These are phyloP conservation scores for Furcula furcula DNA, from an alignment of 2,888 invertebrate genomes.

Conservation along the genomic window DNA sequence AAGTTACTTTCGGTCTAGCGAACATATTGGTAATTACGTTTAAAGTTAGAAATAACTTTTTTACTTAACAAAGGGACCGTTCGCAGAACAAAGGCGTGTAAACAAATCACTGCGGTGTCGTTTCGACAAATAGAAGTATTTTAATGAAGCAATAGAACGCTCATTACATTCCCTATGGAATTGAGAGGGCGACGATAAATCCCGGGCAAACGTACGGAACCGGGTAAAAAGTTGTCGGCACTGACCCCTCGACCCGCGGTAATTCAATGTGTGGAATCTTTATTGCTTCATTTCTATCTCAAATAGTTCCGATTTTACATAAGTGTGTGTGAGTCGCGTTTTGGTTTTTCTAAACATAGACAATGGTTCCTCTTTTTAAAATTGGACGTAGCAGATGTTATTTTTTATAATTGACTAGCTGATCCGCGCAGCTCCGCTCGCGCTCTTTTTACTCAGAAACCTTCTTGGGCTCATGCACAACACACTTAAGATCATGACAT, in stretches of 20 bases:
- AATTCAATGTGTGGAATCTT: not conserved
- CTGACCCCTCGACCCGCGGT: slow-evolving; percentile 27
- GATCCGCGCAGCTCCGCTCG: no score
- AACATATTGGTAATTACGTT: no score
- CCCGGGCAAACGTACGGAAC: slow-evolving; percentile 39
- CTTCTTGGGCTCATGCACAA: no score
- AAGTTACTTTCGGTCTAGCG: no score
- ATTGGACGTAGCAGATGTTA: no score
- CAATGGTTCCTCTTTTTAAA: no score
- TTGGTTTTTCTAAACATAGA: no score
- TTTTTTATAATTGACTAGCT: no score
- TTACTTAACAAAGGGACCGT: slow-evolving; percentile 29
- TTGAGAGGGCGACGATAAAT: slow-evolving; percentile 23
- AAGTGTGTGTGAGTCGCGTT: no score
- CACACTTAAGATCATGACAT: no score
- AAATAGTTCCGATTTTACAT: no score
- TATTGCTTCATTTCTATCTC: slow-evolving; percentile 1
- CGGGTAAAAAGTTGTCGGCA: slow-evolving; percentile 48
- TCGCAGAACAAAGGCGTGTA: slow-evolving; percentile 44
- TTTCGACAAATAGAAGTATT: slow-evolving; percentile 66
- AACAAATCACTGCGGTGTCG: slow-evolving; percentile 69
- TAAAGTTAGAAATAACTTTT: slow-evolving; percentile 22
- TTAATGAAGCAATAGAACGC: slow-evolving; percentile 67
- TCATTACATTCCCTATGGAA: slow-evolving; percentile 60
- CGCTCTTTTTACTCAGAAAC: no score